Evolutionary conservation across 35 echinoderm and acorn worm genomes (phyloP), one percentile per base, ranked within the genome.

Genomic region (Hemicentrotus pulcherrimus): DNA sequence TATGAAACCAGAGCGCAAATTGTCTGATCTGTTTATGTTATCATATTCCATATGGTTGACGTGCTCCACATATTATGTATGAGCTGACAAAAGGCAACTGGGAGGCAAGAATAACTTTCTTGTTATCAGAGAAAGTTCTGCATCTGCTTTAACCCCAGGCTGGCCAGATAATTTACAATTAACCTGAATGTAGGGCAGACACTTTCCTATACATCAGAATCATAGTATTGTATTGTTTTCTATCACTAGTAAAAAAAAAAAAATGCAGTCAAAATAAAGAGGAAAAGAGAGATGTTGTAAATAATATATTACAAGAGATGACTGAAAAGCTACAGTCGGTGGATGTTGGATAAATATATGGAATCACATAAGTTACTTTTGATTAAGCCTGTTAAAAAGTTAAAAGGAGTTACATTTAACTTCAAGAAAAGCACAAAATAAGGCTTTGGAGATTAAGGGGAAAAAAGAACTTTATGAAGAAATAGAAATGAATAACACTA

Each of bases 1-100:
- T 18, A 33, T 45, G 88, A 33, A 90, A 90, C 88, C 31, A 33
- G 88, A 90, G 88, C 32, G 32, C 88, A 90, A 90, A 90, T 90
- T 90, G 88, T 47, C 88, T 90, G 32, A 47, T 47, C 88, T 90
- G 30, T 32, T 47, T 78, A 28, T 28, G 65, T 18, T 78, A 78
- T 78, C 65, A 78, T 78, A 78, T 78, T 78, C 65, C 65, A 78
- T 24, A 78, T 18, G 2, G 22, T 59, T n/a, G 65, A 78, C 65
- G 7, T 78, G 65, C 65, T 78, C 65, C 28, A 78, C 65, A 78
- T 78, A 78, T 55, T 55, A 55, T 55, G 50, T 28, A 78, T 78
- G 65, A 28, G 28, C 19, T 28, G 19, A 78, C 15, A 78, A 78
- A 78, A 78, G 50, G 50, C 50, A 55, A 55, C 50, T n/a, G 19